phyloP scores from a whole-genome alignment of 2,797 vertebrate genomes.

The Botia kubotai region DNA sequence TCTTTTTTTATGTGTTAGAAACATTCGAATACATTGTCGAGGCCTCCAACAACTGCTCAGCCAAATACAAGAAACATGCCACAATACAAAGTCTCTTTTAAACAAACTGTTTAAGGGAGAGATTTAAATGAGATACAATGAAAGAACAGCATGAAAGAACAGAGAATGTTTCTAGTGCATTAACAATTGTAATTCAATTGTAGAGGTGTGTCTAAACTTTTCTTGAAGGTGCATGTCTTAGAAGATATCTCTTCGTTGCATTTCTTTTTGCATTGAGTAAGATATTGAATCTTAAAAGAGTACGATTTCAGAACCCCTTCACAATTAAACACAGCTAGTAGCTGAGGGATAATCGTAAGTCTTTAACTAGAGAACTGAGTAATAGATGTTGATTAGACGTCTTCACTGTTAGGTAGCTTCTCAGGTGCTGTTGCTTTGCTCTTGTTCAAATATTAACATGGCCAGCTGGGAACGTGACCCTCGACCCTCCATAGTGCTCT shows the following conservation, averaged over 20 bases:
- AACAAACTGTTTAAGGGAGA: background rate
- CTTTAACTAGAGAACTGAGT: background rate
- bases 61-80: background rate
- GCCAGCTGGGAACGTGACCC: constrained; percentile 93
- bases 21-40: no score
- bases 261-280: background rate
- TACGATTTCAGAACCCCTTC: background rate
- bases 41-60: no score
- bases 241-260: background rate
- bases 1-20: no score
- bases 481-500: constrained; percentile 87
- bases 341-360: background rate
- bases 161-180: constrained; percentile 22
- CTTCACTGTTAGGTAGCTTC: background rate
- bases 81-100: background rate
- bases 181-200: constrained; percentile 4
- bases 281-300: background rate
- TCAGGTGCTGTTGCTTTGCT: constrained; percentile 93
- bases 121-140: background rate
- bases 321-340: background rate
- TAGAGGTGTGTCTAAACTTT: background rate
- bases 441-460: constrained; percentile 89
- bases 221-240: background rate
- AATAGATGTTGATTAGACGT: background rate
- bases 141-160: background rate